These are phyloP conservation scores for Hypselothyrea guttata DNA, from an alignment of 2,888 invertebrate species.

Conservation along the genomic window DNA sequence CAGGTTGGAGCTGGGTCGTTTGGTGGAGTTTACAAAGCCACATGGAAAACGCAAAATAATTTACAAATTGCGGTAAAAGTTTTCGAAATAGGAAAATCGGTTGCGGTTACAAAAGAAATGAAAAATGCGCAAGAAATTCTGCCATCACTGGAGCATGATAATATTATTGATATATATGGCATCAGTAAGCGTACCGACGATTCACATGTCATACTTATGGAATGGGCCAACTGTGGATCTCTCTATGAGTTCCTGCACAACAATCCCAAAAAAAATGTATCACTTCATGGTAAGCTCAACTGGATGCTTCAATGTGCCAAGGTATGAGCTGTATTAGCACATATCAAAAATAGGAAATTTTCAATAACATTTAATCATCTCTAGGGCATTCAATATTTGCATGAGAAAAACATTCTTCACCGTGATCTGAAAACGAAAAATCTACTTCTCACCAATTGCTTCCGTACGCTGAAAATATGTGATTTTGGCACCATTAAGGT, in stretches of 20 bases:
- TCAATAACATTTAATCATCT: background rate
- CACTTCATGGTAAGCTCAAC: background rate
- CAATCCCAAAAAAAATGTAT: background rate
- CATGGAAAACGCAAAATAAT: background rate
- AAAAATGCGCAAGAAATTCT: background rate
- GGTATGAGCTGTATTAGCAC: background rate
- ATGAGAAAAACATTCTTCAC: slow-evolving; percentile 1
- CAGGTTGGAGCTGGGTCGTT: background rate
- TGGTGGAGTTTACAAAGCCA: background rate
- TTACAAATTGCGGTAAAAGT: slow-evolving; percentile 3
- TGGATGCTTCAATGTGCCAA: slow-evolving; percentile 18
- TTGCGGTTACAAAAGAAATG: background rate
- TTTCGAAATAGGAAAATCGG: background rate
- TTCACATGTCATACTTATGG: background rate
- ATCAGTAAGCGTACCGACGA: background rate
- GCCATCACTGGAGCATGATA: background rate
- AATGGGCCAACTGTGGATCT: slow-evolving; percentile 9
- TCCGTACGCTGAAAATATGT: slow-evolving; percentile 1
- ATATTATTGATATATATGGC: slow-evolving; percentile 12
- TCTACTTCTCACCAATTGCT: background rate
- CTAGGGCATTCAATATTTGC: slow-evolving; percentile 14
- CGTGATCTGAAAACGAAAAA: slow-evolving; percentile 18
- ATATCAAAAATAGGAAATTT: no score
- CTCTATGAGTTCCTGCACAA: slow-evolving; percentile 6
- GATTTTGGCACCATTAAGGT: slow-evolving; percentile 12